Conservation (phyloP, 2,797 vertebrate species). For the Helarctos malayanus region DNA sequence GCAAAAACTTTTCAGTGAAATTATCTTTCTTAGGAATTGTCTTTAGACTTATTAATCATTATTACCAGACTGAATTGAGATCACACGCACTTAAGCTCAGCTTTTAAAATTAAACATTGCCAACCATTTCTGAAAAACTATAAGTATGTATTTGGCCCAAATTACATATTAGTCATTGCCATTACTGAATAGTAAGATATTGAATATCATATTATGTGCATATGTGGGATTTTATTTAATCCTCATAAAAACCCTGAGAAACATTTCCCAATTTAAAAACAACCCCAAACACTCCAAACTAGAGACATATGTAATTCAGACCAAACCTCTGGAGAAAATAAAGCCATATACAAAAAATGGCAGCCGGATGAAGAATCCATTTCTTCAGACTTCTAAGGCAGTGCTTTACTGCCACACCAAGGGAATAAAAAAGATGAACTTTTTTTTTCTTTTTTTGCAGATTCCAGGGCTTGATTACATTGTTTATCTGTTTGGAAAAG, state of each 20-base stretch:
- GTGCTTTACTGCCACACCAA: not conserved
- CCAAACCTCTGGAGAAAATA: slow-evolving; percentile 45
- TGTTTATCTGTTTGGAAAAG: slow-evolving; percentile 21
- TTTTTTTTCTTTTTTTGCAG: not conserved
- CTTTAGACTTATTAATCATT: not conserved
- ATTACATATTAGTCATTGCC: slow-evolving; percentile 5
- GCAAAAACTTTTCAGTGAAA: slow-evolving; percentile 54
- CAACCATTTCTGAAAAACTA: slow-evolving; percentile 25
- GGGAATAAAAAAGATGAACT: not conserved
- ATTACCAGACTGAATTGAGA: slow-evolving; percentile 1
- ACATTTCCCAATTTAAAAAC: slow-evolving; percentile 22
- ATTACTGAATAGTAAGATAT: not conserved
- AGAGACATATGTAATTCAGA: not conserved
- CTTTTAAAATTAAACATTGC: not conserved
- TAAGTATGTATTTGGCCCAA: not conserved
- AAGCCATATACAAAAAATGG: slow-evolving; percentile 28
- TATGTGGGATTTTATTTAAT: not conserved
- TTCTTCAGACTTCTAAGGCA: slow-evolving; percentile 36
- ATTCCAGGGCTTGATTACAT: not conserved
- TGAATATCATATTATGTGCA: not conserved
- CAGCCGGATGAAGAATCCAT: not conserved
- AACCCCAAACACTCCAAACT: not conserved
- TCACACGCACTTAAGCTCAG: slow-evolving; percentile 19
- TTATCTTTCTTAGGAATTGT: not conserved
- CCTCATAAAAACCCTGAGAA: not conserved